phyloP scores from a whole-genome alignment of 1,140 invertebrate genomes.

The Drosophila ambigua region DNA sequence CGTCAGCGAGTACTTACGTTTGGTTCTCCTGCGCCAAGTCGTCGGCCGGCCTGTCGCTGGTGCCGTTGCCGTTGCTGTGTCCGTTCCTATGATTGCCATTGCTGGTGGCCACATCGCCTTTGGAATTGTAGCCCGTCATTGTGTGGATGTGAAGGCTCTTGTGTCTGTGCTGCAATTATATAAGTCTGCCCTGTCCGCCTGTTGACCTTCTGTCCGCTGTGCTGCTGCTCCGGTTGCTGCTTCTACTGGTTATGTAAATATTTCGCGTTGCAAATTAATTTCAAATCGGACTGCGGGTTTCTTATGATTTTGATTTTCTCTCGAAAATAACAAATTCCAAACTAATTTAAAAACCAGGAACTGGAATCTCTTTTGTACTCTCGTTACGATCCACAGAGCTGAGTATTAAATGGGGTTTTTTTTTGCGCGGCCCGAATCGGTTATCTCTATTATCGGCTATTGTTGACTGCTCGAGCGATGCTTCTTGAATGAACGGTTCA shows the following conservation, averaged over 20 bases:
- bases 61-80: conserved; percentile 30
- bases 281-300: conserved; percentile 22
- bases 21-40: conserved; percentile 63
- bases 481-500: conserved; percentile 55
- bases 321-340: conserved; percentile 35
- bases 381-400: conserved; percentile 46
- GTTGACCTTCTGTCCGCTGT: too few relatives aligned
- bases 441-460: conserved; percentile 15
- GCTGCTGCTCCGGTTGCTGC: conserved; percentile 3
- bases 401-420: conserved; percentile 1
- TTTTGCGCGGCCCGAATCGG: conserved; percentile 26
- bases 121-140: conserved; percentile 69
- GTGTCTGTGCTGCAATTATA: conserved; percentile 44
- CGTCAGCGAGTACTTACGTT: conserved; percentile 51
- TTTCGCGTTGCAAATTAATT: conserved; percentile 37
- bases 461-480: conserved; percentile 51
- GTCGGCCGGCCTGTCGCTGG: conserved; percentile 32
- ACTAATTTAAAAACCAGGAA: conserved; percentile 47
- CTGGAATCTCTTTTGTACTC: conserved; percentile 57
- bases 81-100: conserved; percentile 50
- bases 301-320: background rate
- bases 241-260: conserved; percentile 53
- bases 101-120: conserved; percentile 57
- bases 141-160: conserved; percentile 12
- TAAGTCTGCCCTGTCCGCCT: conserved; percentile 14